Evolutionary conservation across 2,797 vertebrate species (phyloP).

Genomic region (Artibeus jamaicensis): DNA sequence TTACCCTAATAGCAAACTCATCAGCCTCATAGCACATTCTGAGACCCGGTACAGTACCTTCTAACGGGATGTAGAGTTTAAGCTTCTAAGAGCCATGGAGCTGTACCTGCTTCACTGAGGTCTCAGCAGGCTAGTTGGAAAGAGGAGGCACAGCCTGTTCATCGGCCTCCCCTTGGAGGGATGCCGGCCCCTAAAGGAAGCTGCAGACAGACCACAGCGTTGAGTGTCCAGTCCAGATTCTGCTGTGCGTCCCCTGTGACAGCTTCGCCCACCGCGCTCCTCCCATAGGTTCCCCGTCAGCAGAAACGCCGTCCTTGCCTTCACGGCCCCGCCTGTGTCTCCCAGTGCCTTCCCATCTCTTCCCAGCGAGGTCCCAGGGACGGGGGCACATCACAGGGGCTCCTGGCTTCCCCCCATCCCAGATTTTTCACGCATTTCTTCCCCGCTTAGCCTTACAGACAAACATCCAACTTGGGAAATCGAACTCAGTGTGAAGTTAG

Average conservation of each 20-base stretch:
- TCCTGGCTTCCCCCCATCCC: neutral
- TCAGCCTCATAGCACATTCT: neutral
- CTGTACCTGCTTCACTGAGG: neutral
- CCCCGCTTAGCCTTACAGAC: neutral
- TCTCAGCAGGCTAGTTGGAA: neutral
- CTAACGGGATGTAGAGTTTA: neutral
- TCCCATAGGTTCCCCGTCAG: rapidly evolving
- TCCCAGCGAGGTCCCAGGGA: rapidly evolving
- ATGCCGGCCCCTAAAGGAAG: neutral
- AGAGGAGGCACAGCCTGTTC: neutral
- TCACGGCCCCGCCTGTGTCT: rapidly evolving
- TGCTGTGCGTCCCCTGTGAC: neutral
- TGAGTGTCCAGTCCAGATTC: neutral
- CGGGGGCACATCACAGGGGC: rapidly evolving
- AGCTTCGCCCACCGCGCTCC: rapidly evolving
- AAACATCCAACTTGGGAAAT: neutral
- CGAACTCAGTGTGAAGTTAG: neutral
- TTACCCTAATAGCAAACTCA: neutral
- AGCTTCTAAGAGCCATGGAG: neutral
- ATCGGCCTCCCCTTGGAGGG: rapidly evolving
- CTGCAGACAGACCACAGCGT: neutral
- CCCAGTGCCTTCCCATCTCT: rapidly evolving
- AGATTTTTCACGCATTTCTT: neutral
- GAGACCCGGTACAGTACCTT: neutral
- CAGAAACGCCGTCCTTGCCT: rapidly evolving